phyloP scores from a whole-genome alignment of 1,140 invertebrate genomes.

The Drosophila novamexicana region DNA sequence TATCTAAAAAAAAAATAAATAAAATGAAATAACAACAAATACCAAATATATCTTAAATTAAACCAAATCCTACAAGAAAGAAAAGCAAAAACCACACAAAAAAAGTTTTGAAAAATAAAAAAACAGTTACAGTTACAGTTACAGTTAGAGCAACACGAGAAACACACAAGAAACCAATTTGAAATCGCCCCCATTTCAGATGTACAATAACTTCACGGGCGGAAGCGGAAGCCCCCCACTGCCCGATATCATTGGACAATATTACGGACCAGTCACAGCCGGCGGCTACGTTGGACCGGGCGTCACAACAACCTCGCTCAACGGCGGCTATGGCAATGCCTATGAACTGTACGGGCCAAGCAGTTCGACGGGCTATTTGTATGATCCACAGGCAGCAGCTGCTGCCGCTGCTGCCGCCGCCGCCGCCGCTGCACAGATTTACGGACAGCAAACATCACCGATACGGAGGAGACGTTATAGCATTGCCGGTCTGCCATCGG shows the following conservation, averaged over 20 bases:
- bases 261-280: conserved; percentile 56
- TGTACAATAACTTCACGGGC: conserved; percentile 83
- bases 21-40: conserved; percentile 20
- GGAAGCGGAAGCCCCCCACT: conserved; percentile 79
- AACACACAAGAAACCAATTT: conserved; percentile 61
- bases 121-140: conserved; percentile 54
- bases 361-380: conserved; percentile 49
- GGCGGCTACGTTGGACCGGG: conserved; percentile 22
- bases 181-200: conserved; percentile 84
- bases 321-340: conserved; percentile 50
- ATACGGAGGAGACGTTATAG: conserved; percentile 81
- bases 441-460: conserved; percentile 70
- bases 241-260: conserved; percentile 83
- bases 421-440: conserved; percentile 53
- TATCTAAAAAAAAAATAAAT: background rate
- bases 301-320: conserved; percentile 12
- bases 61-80: conserved; percentile 30
- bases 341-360: conserved; percentile 69
- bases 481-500: conserved; percentile 82
- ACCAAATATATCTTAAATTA: conserved; percentile 9
- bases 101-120: conserved; percentile 30
- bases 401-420: conserved; percentile 55
- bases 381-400: conserved; percentile 40
- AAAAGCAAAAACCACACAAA: no score
- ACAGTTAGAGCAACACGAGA: conserved; percentile 54